Percentiles rank a stretch among this genome's conserved stretches.
These are phyloP conservation scores for Oscheius myriophilus DNA, from an alignment of 2,888 invertebrate species.

Conservation along the genomic window DNA sequence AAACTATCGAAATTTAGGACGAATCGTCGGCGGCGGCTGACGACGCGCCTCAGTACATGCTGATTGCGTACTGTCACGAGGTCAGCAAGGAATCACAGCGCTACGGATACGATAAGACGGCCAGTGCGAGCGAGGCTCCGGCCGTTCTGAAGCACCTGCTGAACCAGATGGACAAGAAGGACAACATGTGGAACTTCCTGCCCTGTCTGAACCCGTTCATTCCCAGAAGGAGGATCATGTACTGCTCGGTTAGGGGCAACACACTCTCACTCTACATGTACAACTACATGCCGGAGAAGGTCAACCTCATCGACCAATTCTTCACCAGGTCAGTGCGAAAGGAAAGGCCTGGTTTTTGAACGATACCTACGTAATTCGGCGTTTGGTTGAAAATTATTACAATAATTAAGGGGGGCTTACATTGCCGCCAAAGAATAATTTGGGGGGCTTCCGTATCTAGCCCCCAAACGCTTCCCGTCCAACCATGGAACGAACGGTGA, in stretches of 20 bases:
- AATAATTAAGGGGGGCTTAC: no score
- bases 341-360: no score
- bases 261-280: conserved; percentile 53
- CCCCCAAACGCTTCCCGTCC: no score
- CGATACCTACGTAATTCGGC: no score
- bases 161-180: not conserved
- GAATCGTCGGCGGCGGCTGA: not conserved
- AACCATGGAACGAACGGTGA: no score
- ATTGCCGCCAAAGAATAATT: no score
- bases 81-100: conserved; percentile 26
- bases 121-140: conserved; percentile 9
- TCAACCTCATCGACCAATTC: conserved; percentile 1
- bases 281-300: conserved; percentile 36
- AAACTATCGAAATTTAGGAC: not conserved
- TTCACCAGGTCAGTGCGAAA: not conserved
- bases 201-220: conserved; percentile 42
- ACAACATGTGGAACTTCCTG: conserved; percentile 18
- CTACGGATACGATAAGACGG: conserved; percentile 30
- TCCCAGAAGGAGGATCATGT: conserved; percentile 58
- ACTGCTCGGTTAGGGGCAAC: conserved; percentile 43
- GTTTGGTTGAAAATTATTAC: no score
- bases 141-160: conserved; percentile 13
- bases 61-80: conserved; percentile 7
- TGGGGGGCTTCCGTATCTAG: no score
- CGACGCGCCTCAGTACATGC: not conserved